Conservation (phyloP, 2,113 vertebrate species). For the Cyprinodon tularosa region DNA sequence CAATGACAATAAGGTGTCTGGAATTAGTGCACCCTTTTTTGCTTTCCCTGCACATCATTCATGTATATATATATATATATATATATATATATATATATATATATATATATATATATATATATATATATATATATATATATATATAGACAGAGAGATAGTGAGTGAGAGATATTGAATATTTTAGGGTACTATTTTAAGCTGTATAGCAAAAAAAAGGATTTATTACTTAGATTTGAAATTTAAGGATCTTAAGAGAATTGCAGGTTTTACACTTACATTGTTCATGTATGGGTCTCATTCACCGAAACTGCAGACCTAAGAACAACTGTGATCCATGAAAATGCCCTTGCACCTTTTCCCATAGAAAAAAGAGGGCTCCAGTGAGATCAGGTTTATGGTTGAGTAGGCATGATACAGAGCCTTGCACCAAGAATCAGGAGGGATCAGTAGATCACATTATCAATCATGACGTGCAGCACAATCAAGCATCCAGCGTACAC, state of each 20-base stretch:
- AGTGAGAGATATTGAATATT: neutral
- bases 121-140: neutral
- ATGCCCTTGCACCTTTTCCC: constrained; percentile 20
- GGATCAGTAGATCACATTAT: constrained; percentile 74
- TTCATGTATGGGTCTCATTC: constrained; percentile 20
- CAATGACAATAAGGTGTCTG: constrained; percentile 70
- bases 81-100: neutral
- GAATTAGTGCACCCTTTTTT: constrained; percentile 51
- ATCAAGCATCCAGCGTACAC: constrained; percentile 37
- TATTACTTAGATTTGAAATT: constrained; percentile 18
- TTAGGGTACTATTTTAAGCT: constrained; percentile 31
- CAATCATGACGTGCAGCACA: constrained; percentile 60
- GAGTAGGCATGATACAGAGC: constrained; percentile 70
- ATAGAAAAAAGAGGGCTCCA: constrained; percentile 42
- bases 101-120: constrained; percentile 1
- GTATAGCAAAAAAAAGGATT: constrained; percentile 32
- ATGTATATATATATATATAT: constrained; percentile 1
- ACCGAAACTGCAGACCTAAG: constrained; percentile 26
- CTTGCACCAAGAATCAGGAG: constrained; percentile 53
- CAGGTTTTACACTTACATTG: constrained; percentile 12
- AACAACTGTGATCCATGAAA: constrained; percentile 18
- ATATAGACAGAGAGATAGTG: neutral
- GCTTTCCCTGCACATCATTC: constrained; percentile 8
- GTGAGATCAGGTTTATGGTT: constrained; percentile 68
- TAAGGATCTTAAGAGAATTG: constrained; percentile 33